phyloP scores from a whole-genome alignment of 2,888 invertebrate genomes.

The Gnatocerus cornutus region DNA sequence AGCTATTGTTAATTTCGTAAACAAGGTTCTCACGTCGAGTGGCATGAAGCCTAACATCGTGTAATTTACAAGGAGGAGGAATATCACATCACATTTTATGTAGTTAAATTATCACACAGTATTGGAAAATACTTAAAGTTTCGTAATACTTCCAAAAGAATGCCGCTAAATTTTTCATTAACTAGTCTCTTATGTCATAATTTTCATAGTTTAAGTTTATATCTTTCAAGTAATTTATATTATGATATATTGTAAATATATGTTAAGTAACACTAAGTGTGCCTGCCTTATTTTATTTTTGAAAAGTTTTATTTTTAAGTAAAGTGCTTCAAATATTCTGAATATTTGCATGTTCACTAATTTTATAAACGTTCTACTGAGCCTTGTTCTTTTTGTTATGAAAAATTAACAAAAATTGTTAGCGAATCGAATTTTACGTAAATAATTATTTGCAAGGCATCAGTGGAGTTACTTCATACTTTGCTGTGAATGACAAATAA shows the following conservation, averaged over 20 bases:
- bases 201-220: conserved; percentile 40
- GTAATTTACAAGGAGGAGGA: conserved; percentile 60
- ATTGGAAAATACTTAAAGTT: conserved; percentile 41
- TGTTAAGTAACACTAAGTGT: conserved; percentile 64
- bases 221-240: conserved; percentile 40
- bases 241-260: conserved; percentile 55
- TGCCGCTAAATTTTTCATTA: conserved; percentile 57
- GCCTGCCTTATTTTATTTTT: conserved; percentile 61
- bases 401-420: conserved; percentile 62
- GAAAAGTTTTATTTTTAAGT: conserved; percentile 57
- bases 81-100: conserved; percentile 56
- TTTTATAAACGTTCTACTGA: conserved; percentile 52
- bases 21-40: conserved; percentile 81
- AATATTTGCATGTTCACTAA: conserved; percentile 67
- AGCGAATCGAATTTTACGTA: conserved; percentile 31
- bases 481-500: conserved; percentile 53
- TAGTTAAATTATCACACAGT: conserved; percentile 43
- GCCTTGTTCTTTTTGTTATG: conserved; percentile 65
- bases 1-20: conserved; percentile 93
- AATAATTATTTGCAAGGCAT: conserved; percentile 49
- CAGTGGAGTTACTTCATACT: conserved; percentile 48
- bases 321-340: conserved; percentile 68
- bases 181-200: conserved; percentile 61
- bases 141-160: conserved; percentile 42
- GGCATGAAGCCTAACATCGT: conserved; percentile 74